Evolutionary conservation across 2,797 vertebrate species (phyloP).

Genomic region (Vespertilio murinus): DNA sequence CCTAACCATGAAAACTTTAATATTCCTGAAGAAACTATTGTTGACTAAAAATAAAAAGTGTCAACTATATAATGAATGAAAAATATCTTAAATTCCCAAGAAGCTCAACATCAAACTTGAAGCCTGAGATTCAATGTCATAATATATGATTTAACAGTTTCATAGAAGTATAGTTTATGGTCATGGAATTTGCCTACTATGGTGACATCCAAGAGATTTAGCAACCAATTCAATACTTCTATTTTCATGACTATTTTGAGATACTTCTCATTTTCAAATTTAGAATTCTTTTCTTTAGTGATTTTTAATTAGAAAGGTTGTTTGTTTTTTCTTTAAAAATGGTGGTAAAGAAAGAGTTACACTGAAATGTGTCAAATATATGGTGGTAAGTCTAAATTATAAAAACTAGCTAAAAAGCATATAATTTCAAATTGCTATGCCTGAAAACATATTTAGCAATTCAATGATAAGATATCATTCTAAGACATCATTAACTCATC

Average conservation of each 20-base stretch:
- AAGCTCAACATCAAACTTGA: conserved; percentile 41
- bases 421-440: conserved; percentile 11
- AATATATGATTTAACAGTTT: neutral
- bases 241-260: conserved; percentile 43
- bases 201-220: neutral
- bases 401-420: neutral
- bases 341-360: neutral
- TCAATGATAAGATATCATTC: conserved; percentile 23
- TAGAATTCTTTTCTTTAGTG: conserved; percentile 20
- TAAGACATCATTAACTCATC: conserved; percentile 6
- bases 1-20: conserved; percentile 28
- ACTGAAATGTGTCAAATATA: conserved; percentile 20
- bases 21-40: neutral
- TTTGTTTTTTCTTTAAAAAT: neutral
- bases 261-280: conserved; percentile 40
- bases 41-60: conserved; percentile 29
- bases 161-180: neutral
- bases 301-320: conserved; percentile 21
- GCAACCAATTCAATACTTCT: neutral
- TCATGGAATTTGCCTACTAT: neutral
- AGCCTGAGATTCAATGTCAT: neutral
- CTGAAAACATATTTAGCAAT: conserved; percentile 35
- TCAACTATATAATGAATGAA: conserved; percentile 5
- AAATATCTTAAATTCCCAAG: neutral
- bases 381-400: conserved; percentile 24